Evolutionary conservation across 1,140 invertebrate genomes (phyloP).

Genomic region (Diploscapter pachys): DNA sequence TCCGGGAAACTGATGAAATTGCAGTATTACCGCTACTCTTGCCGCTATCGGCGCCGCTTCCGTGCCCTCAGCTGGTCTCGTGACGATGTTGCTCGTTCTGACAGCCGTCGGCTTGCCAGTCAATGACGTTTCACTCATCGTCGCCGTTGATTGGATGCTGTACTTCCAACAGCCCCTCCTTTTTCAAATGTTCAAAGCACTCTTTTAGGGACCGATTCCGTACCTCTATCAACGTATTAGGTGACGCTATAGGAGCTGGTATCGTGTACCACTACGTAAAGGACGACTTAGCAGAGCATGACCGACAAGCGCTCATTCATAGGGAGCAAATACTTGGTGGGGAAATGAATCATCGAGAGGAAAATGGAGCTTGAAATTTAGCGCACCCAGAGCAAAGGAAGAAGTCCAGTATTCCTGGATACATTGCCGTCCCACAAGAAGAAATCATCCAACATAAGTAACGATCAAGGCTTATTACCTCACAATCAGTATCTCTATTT

Average conservation of each 20-base stretch:
- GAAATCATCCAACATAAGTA: too few species aligned
- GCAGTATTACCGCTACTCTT: conserved; percentile 79
- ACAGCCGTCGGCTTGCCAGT: not conserved
- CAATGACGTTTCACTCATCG: not conserved
- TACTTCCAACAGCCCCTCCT: conserved; percentile 27
- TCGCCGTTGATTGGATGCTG: conserved; percentile 10
- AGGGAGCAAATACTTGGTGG: conserved; percentile 7
- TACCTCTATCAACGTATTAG: conserved; percentile 2
- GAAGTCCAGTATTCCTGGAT: too few species aligned
- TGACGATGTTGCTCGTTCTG: conserved; percentile 2
- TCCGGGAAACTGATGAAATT: conserved; percentile 40
- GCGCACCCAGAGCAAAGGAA: too few species aligned
- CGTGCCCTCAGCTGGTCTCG: conserved; percentile 79
- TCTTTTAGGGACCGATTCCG: conserved; percentile 5
- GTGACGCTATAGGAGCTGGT: conserved; percentile 3
- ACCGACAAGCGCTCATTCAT: conserved; percentile 8
- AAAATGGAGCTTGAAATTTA: too few species aligned
- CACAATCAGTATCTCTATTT: too few species aligned
- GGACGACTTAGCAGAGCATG: conserved; percentile 5
- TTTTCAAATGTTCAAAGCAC: not conserved
- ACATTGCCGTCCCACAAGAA: too few species aligned
- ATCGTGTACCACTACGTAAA: conserved; percentile 5
- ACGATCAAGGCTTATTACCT: too few species aligned
- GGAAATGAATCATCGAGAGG: too few species aligned
- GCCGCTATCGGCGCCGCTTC: conserved; percentile 86